These are phyloP conservation scores for Plebejus anna DNA, from an alignment of 2,888 invertebrate genomes.

Conservation along the genomic window DNA sequence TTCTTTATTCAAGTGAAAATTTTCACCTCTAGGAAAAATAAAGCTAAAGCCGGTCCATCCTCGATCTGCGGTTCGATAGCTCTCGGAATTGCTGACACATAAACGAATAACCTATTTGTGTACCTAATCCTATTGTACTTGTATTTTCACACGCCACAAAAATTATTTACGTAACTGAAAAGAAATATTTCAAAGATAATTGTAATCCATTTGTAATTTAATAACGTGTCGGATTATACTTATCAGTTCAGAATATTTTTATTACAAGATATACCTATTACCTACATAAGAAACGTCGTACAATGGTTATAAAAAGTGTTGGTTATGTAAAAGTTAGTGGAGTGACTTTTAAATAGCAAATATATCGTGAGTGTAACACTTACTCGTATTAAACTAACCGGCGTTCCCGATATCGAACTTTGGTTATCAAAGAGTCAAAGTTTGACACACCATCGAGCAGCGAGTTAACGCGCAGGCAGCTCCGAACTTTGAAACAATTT, in stretches of 20 bases:
- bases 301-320: no score
- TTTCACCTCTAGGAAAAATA: not conserved
- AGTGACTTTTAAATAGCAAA: not conserved
- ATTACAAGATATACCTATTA: no score
- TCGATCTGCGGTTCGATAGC: not conserved
- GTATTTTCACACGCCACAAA: not conserved
- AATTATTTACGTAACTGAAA: not conserved
- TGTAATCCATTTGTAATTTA: not conserved
- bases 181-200: not conserved
- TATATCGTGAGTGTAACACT: not conserved
- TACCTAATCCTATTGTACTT: not conserved
- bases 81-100: not conserved
- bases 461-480: not conserved
- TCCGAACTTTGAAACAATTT: not conserved
- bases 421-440: not conserved
- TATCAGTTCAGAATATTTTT: no score
- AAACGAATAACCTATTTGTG: not conserved
- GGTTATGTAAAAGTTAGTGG: not conserved
- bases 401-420: not conserved
- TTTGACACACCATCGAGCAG: constrained; percentile 1
- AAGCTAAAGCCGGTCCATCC: not conserved
- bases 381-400: not conserved
- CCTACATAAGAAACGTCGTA: no score
- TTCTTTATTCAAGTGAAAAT: not conserved
- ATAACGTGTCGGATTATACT: not conserved